phyloP scores from a whole-genome alignment of 2,888 invertebrate genomes.

The Cephus nigrinus region DNA sequence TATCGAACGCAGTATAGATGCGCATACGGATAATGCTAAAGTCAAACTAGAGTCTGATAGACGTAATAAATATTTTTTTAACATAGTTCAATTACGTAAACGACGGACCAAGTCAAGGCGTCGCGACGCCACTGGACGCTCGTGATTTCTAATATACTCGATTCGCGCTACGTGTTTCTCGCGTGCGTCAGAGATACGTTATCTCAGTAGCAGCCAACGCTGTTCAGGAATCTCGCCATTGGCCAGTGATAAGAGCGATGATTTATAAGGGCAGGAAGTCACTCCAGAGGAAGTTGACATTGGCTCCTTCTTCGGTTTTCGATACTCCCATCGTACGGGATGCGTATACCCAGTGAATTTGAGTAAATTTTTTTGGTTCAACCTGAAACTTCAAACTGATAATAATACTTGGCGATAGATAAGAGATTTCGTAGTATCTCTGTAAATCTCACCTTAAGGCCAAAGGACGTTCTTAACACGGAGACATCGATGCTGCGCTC shows the following conservation, averaged over 20 bases:
- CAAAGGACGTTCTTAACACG: background rate
- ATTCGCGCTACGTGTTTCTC: background rate
- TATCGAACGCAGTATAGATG: background rate
- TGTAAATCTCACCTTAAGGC: background rate
- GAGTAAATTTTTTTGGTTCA: background rate
- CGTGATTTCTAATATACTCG: background rate
- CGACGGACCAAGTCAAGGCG: background rate
- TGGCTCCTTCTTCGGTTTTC: background rate
- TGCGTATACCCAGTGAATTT: background rate
- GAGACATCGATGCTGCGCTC: slow-evolving; percentile 6
- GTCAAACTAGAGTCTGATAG: background rate
- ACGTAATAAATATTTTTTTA: background rate
- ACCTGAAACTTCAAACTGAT: background rate
- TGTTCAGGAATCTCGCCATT: background rate
- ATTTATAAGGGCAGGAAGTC: background rate
- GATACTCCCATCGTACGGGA: background rate
- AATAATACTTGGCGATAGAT: background rate
- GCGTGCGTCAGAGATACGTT: background rate
- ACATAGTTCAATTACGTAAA: background rate
- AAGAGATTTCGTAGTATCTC: background rate
- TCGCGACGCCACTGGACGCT: background rate
- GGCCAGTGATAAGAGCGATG: background rate
- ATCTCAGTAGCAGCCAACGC: background rate
- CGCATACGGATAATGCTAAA: background rate
- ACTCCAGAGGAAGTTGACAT: background rate